Percentiles rank a stretch among this genome's conserved stretches.
phyloP scores from a whole-genome alignment of 2,888 invertebrate species.

The Trichogramma evanescens region DNA sequence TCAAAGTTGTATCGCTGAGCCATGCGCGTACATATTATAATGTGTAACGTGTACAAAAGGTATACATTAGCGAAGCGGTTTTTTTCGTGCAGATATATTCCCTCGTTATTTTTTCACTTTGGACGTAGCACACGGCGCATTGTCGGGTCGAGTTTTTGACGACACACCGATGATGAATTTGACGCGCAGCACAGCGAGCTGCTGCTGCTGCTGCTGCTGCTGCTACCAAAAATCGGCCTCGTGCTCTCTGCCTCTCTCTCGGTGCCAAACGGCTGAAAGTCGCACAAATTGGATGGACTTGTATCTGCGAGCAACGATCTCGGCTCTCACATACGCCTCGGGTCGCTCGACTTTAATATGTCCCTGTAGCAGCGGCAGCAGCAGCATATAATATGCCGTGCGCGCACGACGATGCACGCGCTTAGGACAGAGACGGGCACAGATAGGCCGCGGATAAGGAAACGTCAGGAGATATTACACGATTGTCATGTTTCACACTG shows the following conservation, averaged over 20 bases:
- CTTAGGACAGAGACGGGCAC: no score
- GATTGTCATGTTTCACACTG: no score
- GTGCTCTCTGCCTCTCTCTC: not conserved
- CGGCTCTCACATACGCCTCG: constrained; percentile 12
- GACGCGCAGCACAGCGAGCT: not conserved
- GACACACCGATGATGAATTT: constrained; percentile 32
- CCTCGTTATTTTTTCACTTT: not conserved
- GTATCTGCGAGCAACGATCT: constrained; percentile 9
- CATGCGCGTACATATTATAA: not conserved
- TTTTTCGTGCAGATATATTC: constrained; percentile 3
- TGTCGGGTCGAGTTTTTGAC: constrained; percentile 26
- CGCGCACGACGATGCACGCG: no score
- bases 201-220: not conserved
- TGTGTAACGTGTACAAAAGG: no score
- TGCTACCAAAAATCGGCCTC: no score
- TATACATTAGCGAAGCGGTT: not conserved
- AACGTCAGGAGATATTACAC: no score
- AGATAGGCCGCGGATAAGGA: no score
- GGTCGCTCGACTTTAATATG: constrained; percentile 14
- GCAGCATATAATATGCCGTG: no score
- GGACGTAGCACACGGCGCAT: constrained; percentile 15
- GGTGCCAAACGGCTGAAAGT: constrained; percentile 22
- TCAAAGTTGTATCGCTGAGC: not conserved
- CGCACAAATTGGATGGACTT: constrained; percentile 26
- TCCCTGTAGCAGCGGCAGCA: not conserved